Percentiles rank a stretch among this genome's conserved stretches.
phyloP scores from a whole-genome alignment of 2,113 vertebrate species.

The Lepus americanus region DNA sequence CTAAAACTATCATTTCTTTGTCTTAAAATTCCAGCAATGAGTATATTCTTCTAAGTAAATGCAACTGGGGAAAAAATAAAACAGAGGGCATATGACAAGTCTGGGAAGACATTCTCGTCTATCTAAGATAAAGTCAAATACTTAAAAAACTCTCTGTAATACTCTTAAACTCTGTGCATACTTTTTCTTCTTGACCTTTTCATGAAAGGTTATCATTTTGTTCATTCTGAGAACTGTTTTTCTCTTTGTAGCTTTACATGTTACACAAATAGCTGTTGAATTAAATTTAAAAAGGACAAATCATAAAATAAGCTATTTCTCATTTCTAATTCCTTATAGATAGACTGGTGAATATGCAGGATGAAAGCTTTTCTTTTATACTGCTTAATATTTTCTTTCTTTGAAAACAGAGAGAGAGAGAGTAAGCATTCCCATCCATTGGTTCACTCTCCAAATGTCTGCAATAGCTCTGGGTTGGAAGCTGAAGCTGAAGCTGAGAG shows the following conservation, averaged over 20 bases:
- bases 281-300: not conserved
- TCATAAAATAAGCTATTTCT: not conserved
- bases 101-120: not conserved
- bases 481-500: too few relatives aligned
- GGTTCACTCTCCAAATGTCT: too few relatives aligned
- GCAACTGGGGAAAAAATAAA: not conserved
- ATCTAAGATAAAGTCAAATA: not conserved
- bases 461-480: too few relatives aligned
- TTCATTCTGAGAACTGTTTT: constrained; percentile 10
- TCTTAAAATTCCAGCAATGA: not conserved
- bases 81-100: not conserved
- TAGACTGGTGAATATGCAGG: not conserved
- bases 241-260: not conserved
- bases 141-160: not conserved
- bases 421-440: too few relatives aligned
- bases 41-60: not conserved
- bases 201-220: not conserved
- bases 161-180: not conserved
- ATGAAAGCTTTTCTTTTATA: not conserved
- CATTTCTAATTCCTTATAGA: not conserved
- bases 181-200: constrained; percentile 15
- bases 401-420: too few relatives aligned
- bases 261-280: not conserved
- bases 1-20: not conserved
- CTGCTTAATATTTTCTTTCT: not conserved